Evolutionary conservation across 2,113 vertebrate genomes (phyloP), one percentile per base, ranked within the genome.

Genomic region (Crocuta crocuta): DNA sequence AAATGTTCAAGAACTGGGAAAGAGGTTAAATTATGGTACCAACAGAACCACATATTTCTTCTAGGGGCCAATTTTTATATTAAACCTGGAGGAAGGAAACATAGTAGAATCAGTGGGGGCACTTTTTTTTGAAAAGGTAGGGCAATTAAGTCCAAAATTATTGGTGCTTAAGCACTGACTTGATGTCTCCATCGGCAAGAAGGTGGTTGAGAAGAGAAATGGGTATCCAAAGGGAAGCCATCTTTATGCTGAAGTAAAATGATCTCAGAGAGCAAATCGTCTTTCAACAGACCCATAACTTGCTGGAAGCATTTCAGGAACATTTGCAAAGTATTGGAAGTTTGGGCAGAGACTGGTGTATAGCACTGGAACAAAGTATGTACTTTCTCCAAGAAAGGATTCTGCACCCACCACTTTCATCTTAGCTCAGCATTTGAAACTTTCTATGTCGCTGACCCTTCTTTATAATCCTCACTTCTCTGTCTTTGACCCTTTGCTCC

Each of bases 401-500:
- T 94, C 94, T 97, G 95, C 83, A 95, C 92, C 96, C 97, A 96
- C 81, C 12, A 10, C 97, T 78, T 98, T 98, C 98, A 92, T 98
- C 94, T 90, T 86, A 93, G 26, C 61, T 65, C 0, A 21, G 19
- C 61, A 33, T 58, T 65, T 71, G 93, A 98, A 95, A 97, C 76
- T 89, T 98, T 82, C 87, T 66, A 53, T 98, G 98, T 98, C 98
- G 97, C 97, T 99, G 98, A 98, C 98, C 98, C 3, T 28, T 87
- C 10, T 81, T 93, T 92, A 55, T 16, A 74, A 84, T 63, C 86
- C 82, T 98, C 94, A 96, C 95, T 98, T 98, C 81, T 89, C 79
- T 98, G 98, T 98, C 98, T 99, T 98, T 99, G 98, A 99, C 98
- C 98, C 2, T 92, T 97, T 96, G 63, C 71, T 95, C 96, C 95